A percentile compares a stretch with the other conserved stretches of the same genome.
phyloP scores from a whole-genome alignment of 2,888 invertebrate genomes.

The Spodoptera littoralis region DNA sequence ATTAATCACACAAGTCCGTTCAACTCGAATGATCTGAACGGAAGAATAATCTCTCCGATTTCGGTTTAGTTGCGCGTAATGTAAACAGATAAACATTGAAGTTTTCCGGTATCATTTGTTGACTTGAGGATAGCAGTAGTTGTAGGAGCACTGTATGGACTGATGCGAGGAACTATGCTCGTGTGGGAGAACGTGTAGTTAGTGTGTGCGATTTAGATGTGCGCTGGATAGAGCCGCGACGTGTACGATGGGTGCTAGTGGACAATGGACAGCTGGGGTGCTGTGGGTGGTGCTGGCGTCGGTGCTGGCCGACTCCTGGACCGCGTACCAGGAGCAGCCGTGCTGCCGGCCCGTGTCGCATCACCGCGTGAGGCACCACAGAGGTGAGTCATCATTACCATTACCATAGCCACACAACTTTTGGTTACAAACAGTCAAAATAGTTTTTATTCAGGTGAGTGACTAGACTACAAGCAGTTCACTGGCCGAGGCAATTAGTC shows the following conservation, averaged over 20 bases:
- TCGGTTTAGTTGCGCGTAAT: slow-evolving; percentile 77
- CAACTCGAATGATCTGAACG: slow-evolving; percentile 69
- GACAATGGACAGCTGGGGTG: slow-evolving; percentile 75
- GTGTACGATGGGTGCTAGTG: slow-evolving; percentile 70
- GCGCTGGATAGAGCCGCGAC: slow-evolving; percentile 58
- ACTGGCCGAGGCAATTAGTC: slow-evolving; percentile 63
- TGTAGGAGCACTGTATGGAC: slow-evolving; percentile 65
- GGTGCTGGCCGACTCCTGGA: slow-evolving; percentile 90
- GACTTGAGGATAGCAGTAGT: slow-evolving; percentile 67
- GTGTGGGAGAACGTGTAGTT: slow-evolving; percentile 61
- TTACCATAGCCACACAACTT: slow-evolving; percentile 9
- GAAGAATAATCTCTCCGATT: slow-evolving; percentile 76
- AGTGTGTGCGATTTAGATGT: slow-evolving; percentile 72
- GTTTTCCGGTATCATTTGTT: slow-evolving; percentile 80
- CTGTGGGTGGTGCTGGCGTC: slow-evolving; percentile 79
- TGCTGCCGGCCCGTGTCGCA: slow-evolving; percentile 90
- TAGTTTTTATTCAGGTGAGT: slow-evolving; percentile 48
- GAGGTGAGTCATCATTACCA: slow-evolving; percentile 82
- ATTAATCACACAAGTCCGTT: slow-evolving; percentile 81
- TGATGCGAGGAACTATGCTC: slow-evolving; percentile 64
- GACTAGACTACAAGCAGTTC: slow-evolving; percentile 55
- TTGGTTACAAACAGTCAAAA: slow-evolving; percentile 17
- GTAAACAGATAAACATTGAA: slow-evolving; percentile 82
- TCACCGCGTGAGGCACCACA: slow-evolving; percentile 90
- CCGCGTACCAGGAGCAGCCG: slow-evolving; percentile 90